Conservation (phyloP, 2,888 invertebrate species). For the Polietes domitor region DNA sequence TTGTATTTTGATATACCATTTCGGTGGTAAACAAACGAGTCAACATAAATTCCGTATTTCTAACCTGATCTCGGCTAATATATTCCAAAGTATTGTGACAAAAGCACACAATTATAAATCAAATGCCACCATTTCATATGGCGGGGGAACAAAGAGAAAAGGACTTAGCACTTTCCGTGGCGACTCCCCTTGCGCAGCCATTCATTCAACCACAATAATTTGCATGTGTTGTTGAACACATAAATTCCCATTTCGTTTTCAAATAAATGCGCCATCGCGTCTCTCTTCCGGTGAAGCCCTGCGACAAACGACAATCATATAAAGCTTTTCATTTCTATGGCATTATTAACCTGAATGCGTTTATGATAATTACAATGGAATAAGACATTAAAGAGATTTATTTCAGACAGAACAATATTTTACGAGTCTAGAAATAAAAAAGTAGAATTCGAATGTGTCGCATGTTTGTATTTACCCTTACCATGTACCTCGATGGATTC, state of each 20-base stretch:
- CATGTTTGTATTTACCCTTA: neutral
- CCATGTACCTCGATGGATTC: too few species aligned
- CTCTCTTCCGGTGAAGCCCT: neutral
- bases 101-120: neutral
- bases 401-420: constrained; percentile 33
- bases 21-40: neutral
- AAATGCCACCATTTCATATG: neutral
- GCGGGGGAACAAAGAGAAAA: neutral
- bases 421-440: neutral
- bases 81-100: neutral
- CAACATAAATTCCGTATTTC: neutral
- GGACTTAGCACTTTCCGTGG: neutral
- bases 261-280: neutral
- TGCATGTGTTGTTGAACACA: constrained; percentile 18
- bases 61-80: neutral
- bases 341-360: constrained; percentile 46
- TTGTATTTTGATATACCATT: neutral
- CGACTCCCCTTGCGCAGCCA: neutral
- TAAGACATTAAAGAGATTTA: constrained; percentile 60
- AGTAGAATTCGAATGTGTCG: too few species aligned
- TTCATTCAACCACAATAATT: constrained; percentile 17
- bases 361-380: constrained; percentile 47
- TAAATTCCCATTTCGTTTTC: constrained; percentile 5
- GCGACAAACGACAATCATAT: neutral
- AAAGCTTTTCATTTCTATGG: neutral